phyloP scores from a whole-genome alignment of 1,140 invertebrate species.

The Pissodes strobi region DNA sequence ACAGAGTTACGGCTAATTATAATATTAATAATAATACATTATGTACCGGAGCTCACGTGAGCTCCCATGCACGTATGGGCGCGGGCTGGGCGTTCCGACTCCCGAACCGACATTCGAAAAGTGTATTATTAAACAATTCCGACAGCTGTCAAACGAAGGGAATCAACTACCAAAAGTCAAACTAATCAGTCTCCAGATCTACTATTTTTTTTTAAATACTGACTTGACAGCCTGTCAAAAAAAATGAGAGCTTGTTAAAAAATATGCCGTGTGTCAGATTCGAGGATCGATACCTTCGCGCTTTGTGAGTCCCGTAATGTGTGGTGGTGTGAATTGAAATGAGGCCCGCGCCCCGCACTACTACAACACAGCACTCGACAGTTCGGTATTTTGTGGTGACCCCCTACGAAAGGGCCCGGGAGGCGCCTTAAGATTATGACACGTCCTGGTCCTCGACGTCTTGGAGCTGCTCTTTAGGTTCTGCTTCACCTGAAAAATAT shows the following conservation, averaged over 20 bases:
- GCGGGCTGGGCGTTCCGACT: constrained; percentile 5
- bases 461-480: constrained; percentile 86
- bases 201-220: too few species aligned
- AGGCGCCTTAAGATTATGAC: constrained; percentile 68
- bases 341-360: constrained; percentile 45
- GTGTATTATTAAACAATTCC: too few species aligned
- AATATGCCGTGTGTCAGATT: too few species aligned
- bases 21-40: constrained; percentile 53
- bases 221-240: too few species aligned
- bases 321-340: constrained; percentile 13
- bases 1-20: constrained; percentile 52
- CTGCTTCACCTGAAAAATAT: constrained; percentile 73
- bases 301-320: too few species aligned
- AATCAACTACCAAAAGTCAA: too few species aligned
- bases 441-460: constrained; percentile 93
- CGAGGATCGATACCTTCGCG: too few species aligned
- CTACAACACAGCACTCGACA: constrained; percentile 49
- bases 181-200: too few species aligned
- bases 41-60: constrained; percentile 43
- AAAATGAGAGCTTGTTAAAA: too few species aligned
- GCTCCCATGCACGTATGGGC: constrained; percentile 24
- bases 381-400: constrained; percentile 37
- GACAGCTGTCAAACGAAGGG: too few species aligned
- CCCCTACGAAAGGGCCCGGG: constrained; percentile 2
- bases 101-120: background rate